Base-by-base conservation (phyloP, 23 tunicate genomes). In the Clavelina lepadiformis region DNA sequence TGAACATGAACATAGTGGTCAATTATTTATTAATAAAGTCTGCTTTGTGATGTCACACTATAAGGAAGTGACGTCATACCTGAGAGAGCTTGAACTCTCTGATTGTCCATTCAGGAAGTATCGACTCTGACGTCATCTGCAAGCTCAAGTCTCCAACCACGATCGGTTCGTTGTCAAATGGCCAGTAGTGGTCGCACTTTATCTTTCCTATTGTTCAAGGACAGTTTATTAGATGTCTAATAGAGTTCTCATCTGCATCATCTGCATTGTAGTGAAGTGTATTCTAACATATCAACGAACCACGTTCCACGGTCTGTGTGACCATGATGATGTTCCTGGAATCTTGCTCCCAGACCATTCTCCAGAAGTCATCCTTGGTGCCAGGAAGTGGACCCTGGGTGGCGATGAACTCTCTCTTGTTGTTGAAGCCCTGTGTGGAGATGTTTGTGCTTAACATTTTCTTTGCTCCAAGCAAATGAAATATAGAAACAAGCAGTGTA, bases 131-230 rank as follows among this genome's bases (percentile, higher is more conserved):
- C 33, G 73, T 63, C 98, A 93, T 93, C 35, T 75, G 83, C 67
- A 93, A n/a, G n/a, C 73, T 77, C 25, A 83, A 31, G 31, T 74
- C 94, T 0, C 67, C 75, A 20, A 74, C 70, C 38, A 51, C 51
- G 33, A 78, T 62, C 6, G 88, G 86, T 61, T 84, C 98, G 60
- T 83, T 85, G 63, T 93, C 98, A 45, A 66, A 93, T 28, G 98
- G 98, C 98, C 98, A 93, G 79, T 93, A 93, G 38, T 85, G 94
- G 69, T 93, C 98, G 59, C 98, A 93, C 74, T 93, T 93, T 45
- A 83, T 78, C 46, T 72, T 71, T 15, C 98, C 96, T 88, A 44
- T 44, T 44, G 18, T 44, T 44, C 15, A 44, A 13, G 18, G 18
- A 44, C 50, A 44, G 18, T 13, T 18, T 44, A 13, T 44, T 44